Evolutionary conservation across 1,140 invertebrate species (phyloP), one percentile per base, ranked within the genome.

Genomic region (Aphidius ervi): DNA sequence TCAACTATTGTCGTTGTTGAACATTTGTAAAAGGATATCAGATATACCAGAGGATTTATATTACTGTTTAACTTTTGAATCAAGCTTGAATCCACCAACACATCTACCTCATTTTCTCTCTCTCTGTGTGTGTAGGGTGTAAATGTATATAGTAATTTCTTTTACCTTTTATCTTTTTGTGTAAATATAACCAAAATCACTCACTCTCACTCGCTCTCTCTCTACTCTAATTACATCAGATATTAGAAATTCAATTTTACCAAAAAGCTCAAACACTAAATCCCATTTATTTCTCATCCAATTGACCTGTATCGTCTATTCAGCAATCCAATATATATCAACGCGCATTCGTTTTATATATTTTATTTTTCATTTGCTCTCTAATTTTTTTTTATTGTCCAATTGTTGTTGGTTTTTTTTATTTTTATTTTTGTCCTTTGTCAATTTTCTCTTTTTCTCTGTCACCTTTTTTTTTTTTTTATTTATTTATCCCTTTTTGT

Each of bases 371-470:
- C 49, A n/a, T 49, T 49, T 49, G 20, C 20, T 49, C 48, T 49
- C 0, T 23, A 20, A 23, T 23, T 49, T 23, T 8, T 31, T 52
- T 9, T 10, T 39, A 39, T 23, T 9, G 6, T 39, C 37, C 5
- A 8, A 31, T 43, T 43, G 7, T 43, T 43, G 42, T 43, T 10
- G 42, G 2, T 43, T 43, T 43, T 43, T 43, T 43, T 43, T n/a
- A 6, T n/a, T 16, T 20, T 48, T 20, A 2, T 3, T n/a, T 48
- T 20, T 4, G 39, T 41, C 42, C 40, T 16, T 54, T 31, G 23
- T 31, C 23, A 31, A 16, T 54, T 42, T 54, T 54, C 42, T 54
- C 23, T 6, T 53, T 54, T 54, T n/a, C 16, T 42, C 16, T 42
- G 6, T 42, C 37, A 42, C 23, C 31, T 40, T 9, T 10, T 52